A percentile compares a stretch with the other conserved stretches of the same genome.
These are phyloP conservation scores for Atlantisia rogersi DNA, from an alignment of 2,113 vertebrate genomes.

Conservation along the genomic window DNA sequence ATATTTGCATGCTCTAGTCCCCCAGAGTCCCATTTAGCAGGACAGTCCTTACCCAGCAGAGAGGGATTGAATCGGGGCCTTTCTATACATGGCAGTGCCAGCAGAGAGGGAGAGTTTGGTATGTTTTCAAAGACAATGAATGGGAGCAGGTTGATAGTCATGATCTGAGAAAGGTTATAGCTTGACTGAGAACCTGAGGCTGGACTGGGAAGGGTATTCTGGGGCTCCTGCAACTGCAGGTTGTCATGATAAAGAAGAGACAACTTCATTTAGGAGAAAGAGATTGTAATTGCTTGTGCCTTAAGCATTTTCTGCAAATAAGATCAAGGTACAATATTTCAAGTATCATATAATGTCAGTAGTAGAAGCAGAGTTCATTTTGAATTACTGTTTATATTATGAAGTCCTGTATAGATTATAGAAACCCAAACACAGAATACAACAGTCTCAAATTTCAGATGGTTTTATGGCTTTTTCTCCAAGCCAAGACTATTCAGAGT, in stretches of 20 bases:
- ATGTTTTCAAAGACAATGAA: not conserved
- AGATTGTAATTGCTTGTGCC: not conserved
- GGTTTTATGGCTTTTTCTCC: not conserved
- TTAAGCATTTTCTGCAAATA: not conserved
- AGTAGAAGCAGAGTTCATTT: not conserved
- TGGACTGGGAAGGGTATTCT: not conserved
- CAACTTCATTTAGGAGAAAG: not conserved
- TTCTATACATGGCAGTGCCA: not conserved
- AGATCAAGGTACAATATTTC: not conserved
- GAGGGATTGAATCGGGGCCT: not conserved
- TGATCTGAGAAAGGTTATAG: not conserved
- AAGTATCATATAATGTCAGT: not conserved
- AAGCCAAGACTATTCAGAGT: not conserved
- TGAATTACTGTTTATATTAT: not conserved
- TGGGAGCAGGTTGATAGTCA: not conserved
- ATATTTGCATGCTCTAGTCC: slow-evolving; percentile 65
- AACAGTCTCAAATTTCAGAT: not conserved
- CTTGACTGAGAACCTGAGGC: not conserved
- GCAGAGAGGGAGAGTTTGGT: not conserved
- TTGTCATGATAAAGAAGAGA: not conserved
- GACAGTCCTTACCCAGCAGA: not conserved
- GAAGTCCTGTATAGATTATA: not conserved
- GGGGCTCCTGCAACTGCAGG: not conserved
- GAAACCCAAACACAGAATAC: not conserved
- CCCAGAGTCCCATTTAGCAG: not conserved